Conservation (phyloP, 2,113 vertebrate genomes). For the Planiliza haematocheilus region DNA sequence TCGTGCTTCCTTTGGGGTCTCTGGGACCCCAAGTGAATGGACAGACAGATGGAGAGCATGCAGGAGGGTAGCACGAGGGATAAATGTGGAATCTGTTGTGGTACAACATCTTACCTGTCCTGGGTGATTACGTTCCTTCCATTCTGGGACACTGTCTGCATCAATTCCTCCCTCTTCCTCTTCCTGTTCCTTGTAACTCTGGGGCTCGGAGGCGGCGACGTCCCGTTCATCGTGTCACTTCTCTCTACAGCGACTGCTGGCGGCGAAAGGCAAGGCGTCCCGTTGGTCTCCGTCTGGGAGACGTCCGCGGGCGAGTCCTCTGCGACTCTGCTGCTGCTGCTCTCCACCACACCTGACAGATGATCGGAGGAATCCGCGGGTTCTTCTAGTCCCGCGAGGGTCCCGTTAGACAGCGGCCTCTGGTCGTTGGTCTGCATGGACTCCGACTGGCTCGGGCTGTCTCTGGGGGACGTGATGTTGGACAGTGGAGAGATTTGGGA, state of each 20-base stretch:
- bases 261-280: constrained; percentile 9
- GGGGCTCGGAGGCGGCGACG: constrained; percentile 62
- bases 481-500: constrained; percentile 34
- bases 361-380: constrained; percentile 59
- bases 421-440: background rate
- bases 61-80: too few relatives aligned
- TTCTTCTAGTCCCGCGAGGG: background rate
- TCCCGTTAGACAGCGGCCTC: background rate
- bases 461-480: constrained; percentile 53
- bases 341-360: background rate
- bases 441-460: constrained; percentile 78
- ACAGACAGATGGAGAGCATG: too few relatives aligned
- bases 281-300: constrained; percentile 16
- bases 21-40: too few relatives aligned
- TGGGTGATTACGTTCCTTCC: constrained; percentile 25
- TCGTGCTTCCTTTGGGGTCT: too few relatives aligned
- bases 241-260: background rate
- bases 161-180: constrained; percentile 69
- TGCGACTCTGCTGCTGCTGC: constrained; percentile 9
- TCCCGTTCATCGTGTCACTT: constrained; percentile 66
- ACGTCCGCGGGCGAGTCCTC: background rate
- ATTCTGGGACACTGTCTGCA: background rate
- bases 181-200: constrained; percentile 57
- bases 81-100: too few relatives aligned
- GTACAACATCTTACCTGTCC: constrained; percentile 65